A percentile compares a stretch with the other conserved stretches of the same genome.
These are phyloP conservation scores for Pollachius pollachius DNA, from an alignment of 2,113 vertebrate species.

Conservation along the genomic window DNA sequence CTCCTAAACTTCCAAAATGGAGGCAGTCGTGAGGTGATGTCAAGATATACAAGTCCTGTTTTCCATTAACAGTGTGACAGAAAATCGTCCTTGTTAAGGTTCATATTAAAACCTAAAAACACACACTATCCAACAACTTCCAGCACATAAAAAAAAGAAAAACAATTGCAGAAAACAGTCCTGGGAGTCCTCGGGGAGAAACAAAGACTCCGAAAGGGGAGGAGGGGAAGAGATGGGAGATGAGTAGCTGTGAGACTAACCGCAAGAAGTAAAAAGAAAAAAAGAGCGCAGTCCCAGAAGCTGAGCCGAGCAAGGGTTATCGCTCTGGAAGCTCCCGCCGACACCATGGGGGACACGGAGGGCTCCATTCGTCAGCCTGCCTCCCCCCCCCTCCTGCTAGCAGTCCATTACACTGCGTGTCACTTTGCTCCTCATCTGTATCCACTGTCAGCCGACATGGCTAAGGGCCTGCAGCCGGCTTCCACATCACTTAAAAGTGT, in stretches of 20 bases:
- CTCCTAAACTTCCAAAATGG: too few relatives aligned
- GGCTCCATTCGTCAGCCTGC: conserved; percentile 62
- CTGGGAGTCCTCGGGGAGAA: too few relatives aligned
- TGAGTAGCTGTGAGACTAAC: conserved; percentile 19
- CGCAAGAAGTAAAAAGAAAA: conserved; percentile 22
- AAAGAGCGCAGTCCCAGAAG: conserved; percentile 33
- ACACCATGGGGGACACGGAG: conserved; percentile 48
- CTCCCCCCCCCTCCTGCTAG: conserved; percentile 43
- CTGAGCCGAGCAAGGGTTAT: conserved; percentile 71
- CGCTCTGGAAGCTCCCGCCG: conserved; percentile 60
- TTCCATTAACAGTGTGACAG: too few relatives aligned
- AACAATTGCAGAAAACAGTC: too few relatives aligned
- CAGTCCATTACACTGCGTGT: conserved; percentile 66
- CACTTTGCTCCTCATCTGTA: conserved; percentile 71
- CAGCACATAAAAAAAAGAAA: too few relatives aligned
- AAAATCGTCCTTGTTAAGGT: too few relatives aligned
- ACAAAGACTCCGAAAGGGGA: conserved; percentile 2
- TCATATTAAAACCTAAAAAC: too few relatives aligned
- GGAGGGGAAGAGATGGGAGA: conserved; percentile 6
- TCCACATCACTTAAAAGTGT: neutral
- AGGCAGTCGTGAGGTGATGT: too few relatives aligned
- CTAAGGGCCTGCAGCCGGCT: neutral
- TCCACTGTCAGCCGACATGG: conserved; percentile 22
- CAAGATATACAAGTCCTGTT: too few relatives aligned
- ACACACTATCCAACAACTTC: too few relatives aligned